Evolutionary conservation across 2,113 vertebrate genomes (phyloP).

Genomic region (Poeciliopsis retropinna): DNA sequence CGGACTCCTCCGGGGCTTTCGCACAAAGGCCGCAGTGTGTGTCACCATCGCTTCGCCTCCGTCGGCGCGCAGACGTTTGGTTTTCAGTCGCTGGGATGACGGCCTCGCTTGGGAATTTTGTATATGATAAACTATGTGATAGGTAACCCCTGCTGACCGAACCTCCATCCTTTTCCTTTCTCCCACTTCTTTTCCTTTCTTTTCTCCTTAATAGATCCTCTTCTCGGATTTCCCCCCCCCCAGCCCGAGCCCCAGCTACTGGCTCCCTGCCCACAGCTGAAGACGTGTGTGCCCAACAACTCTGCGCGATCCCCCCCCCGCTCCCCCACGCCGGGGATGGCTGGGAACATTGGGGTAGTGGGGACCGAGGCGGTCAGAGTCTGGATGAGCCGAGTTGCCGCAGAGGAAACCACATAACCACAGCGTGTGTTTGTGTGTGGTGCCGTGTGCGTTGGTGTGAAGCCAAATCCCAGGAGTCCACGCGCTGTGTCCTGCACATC

Average conservation of each 20-base stretch:
- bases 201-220: conserved; percentile 48
- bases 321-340: conserved; percentile 48
- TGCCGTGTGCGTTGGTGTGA: conserved; percentile 46
- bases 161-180: conserved; percentile 34
- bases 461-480: conserved; percentile 54
- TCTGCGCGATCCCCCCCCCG: conserved; percentile 35
- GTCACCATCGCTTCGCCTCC: conserved; percentile 68
- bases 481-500: conserved; percentile 55
- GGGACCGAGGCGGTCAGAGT: conserved; percentile 43
- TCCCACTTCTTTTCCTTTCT: conserved; percentile 36
- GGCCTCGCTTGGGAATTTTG: conserved; percentile 64
- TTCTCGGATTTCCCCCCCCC: conserved; percentile 58
- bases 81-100: conserved; percentile 57
- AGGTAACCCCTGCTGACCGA: conserved; percentile 48
- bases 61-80: conserved; percentile 64
- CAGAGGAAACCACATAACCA: conserved; percentile 71
- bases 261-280: conserved; percentile 53
- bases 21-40: conserved; percentile 61
- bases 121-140: conserved; percentile 77
- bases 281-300: conserved; percentile 56
- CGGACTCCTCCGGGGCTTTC: conserved; percentile 8
- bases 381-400: conserved; percentile 62
- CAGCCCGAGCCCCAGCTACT: conserved; percentile 42
- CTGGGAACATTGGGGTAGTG: conserved; percentile 6
- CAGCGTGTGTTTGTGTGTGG: conserved; percentile 62